Evolutionary conservation across 2,888 invertebrate species (phyloP), one percentile per base, ranked within the genome.

Genomic region (Protophormia terraenovae): DNA sequence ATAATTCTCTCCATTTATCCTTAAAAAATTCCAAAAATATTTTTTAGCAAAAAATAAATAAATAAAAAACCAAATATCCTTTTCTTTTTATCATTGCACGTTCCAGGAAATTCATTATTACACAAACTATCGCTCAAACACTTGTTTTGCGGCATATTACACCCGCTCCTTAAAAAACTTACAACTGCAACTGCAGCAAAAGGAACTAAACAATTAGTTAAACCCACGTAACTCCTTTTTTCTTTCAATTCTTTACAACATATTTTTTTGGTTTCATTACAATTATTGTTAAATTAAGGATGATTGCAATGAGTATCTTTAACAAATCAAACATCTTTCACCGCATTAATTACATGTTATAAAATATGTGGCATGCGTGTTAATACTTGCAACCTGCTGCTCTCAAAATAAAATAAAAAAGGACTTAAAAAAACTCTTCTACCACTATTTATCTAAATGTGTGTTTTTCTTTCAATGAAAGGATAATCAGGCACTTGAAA

Each of bases 311-410:
- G 41, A 60, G 55, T 58, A 69, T 72, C 75, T 87, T 88, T 88
- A 86, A 67, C 87, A 89, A 89, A 87, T 89, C 90, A 90, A 91
- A 90, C 88, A 90, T 88, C 88, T 89, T 90, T 89, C 84, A 88
- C 88, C 87, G 88, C 88, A 86, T 82, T 89, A 88, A 89, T 90
- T 89, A 89, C 76, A 88, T 87, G 87, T 86, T 87, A 87, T 87
- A 82, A 83, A 84, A 69, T 85, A 81, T 78, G 87, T 86, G 86
- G 88, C 88, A 86, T 86, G 86, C 84, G 87, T 85, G 82, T 22
- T 78, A 75, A 71, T 78, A 22, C 81, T 76, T 78, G 87, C 55
- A 86, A 87, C 86, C 82, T 87, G 87, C 80, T 72, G 72, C 67
- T 58, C 19, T 14, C n/a, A n/a, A 47, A 32, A 58, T 6, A 24